These are phyloP conservation scores for Chunga burmeisteri DNA, from an alignment of 2,113 vertebrate species.

Conservation along the genomic window DNA sequence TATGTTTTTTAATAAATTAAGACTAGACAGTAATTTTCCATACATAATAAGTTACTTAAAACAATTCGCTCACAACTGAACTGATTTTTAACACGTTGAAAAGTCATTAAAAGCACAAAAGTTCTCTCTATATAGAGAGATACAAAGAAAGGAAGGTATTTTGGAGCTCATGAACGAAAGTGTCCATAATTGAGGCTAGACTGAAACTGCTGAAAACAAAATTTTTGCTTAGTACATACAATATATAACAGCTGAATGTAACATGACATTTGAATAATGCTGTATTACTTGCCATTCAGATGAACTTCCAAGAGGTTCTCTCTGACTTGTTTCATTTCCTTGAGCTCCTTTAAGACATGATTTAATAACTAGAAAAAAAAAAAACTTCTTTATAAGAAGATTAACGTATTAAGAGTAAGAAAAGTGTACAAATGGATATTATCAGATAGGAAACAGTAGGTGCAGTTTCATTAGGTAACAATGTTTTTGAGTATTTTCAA, in stretches of 20 bases:
- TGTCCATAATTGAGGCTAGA: accelerated
- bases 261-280: not conserved
- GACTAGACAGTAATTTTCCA: not conserved
- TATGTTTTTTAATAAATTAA: not conserved
- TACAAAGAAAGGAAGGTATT: not conserved
- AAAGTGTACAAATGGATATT: not conserved
- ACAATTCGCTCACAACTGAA: not conserved
- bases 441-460: not conserved
- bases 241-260: accelerated
- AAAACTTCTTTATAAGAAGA: not conserved
- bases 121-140: accelerated
- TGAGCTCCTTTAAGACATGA: slow-evolving; percentile 84
- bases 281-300: slow-evolving; percentile 83
- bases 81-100: not conserved
- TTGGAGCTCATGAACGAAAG: not conserved
- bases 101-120: not conserved
- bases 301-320: slow-evolving; percentile 88
- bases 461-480: not conserved
- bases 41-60: not conserved
- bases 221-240: not conserved
- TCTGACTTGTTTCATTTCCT: slow-evolving; percentile 72
- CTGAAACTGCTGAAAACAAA: not conserved
- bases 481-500: not conserved
- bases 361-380: slow-evolving; percentile 79
- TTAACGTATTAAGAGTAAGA: not conserved